Base-by-base conservation (phyloP, 2,797 vertebrate genomes). In the Halcyon chelicuti region DNA sequence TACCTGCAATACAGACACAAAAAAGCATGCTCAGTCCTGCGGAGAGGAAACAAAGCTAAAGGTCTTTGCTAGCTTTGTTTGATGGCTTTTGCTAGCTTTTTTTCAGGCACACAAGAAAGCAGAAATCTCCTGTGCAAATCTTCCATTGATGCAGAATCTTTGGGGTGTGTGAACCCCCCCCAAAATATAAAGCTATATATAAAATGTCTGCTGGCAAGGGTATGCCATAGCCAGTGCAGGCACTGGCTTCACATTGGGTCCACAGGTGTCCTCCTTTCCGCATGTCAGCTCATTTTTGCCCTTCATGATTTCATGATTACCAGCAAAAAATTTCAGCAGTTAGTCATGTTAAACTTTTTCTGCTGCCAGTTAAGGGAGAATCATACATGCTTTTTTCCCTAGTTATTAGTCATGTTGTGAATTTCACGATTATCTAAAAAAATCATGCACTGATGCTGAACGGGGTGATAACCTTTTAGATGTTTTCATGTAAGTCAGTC, bases 171-270 rank as follows among this genome's bases (percentile, higher is more conserved):
- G 39, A 77, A n/a, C 7, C 5, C 10, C 2, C 51, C 26, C 33
- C 5, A n/a, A 6, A 25, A 76, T 80, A 31, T 2, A 8, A 11
- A 26, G 13, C 21, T n/a, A n/a, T n/a, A n/a, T n/a, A n/a, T n/a
- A n/a, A n/a, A 9, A 39, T 39, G 28, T 22, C 40, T 82, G 7
- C 21, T 46, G 39, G 25, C 29, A 52, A 52, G 15, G 3, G 21
- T 23, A 11, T 47, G 31, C 14, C 29, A 17, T 1, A 3, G 12
- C 14, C 35, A 71, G 6, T 0, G 4, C 0, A 10, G 52, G 10
- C 8, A 12, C 7, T 33, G 5, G 4, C 29, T 3, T 8, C 19
- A 44, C 6, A 12, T 17, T 29, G 39, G 22, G 15, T 82, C 5
- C 21, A 44, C 49, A 29, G 13, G 7, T 49, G 22, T 83, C 65